Base-by-base conservation (phyloP, 2,888 invertebrate species). In the Ceramica pisi region DNA sequence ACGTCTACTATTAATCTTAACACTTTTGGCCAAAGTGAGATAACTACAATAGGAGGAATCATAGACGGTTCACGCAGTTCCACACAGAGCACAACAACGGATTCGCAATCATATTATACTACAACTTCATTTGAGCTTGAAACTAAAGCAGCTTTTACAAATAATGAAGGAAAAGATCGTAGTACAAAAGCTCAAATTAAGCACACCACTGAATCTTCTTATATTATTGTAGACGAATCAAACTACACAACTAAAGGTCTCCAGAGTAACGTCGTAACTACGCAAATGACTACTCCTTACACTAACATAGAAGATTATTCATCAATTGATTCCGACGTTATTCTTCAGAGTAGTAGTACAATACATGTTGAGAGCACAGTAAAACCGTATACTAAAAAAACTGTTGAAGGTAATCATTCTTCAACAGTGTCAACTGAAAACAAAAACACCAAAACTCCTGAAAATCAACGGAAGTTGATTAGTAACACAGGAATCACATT, bases 401-500 rank as follows among this genome's bases (percentile, higher is more conserved):
- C 82, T 75, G 38, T 86, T 86, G 77, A 83, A 81, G 16, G 88
- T 80, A 83, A 90, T 74, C 66, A 90, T 41, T 85, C 90, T 35
- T 88, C 89, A 16, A 89, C 90, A 72, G 84, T 87, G 62, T 82
- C 87, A 2, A 84, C 81, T 69, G 94, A 95, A 83, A 95, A 90
- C 81, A 94, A 94, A 90, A 94, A 93, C 78, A 93, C 93, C 9
- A 95, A 95, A 86, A 93, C 92, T 6, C 92, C 93, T n/a, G 95
- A 95, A 85, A 95, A 95, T 86, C 94, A 94, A 90, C 88, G 95
- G 71, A 91, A 95, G 80, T 84, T 95, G 67, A 94, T 92, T 75
- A 93, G 90, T 68, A 94, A 94, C 76, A 94, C 94, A 19, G 87
- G 86, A 41, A 82, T 87, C 31, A 85, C 85, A 21, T 67, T 85